These are phyloP conservation scores for Cinclus cinclus DNA, from an alignment of 2,113 vertebrate species.

Conservation along the genomic window DNA sequence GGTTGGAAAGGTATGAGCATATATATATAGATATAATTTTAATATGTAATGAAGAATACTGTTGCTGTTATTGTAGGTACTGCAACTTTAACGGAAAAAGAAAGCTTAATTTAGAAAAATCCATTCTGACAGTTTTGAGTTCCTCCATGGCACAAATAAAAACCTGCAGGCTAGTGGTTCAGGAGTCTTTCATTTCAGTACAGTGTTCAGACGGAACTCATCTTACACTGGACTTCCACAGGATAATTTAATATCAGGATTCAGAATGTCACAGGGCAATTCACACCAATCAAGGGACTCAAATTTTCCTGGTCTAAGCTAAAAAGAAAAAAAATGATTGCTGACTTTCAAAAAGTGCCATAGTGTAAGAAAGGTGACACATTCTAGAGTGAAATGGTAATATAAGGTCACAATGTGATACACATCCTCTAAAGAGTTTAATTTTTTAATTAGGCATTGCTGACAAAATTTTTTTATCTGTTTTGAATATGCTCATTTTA, in stretches of 20 bases:
- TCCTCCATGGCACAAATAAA: not conserved
- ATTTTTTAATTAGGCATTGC: not conserved
- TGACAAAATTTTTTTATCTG: not conserved
- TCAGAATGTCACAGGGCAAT: not conserved
- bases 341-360: not conserved
- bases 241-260: not conserved
- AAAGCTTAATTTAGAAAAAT: not conserved
- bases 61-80: not conserved
- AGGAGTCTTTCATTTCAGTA: not conserved
- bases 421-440: not conserved
- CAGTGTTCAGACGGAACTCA: not conserved
- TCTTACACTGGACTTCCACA: not conserved
- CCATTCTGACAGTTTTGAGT: conserved; percentile 34
- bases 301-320: not conserved
- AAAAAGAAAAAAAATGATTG: not conserved
- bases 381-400: not conserved
- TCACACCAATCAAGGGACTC: not conserved
- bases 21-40: not conserved
- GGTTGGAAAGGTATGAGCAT: not conserved
- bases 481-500: not conserved
- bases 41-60: not conserved
- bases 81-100: not conserved
- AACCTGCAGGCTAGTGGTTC: not conserved
- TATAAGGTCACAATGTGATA: not conserved
- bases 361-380: not conserved